Percentiles rank a stretch among this genome's conserved stretches.
Conservation (phyloP, 1,140 invertebrate genomes). For the Drosophila tropicalis region DNA sequence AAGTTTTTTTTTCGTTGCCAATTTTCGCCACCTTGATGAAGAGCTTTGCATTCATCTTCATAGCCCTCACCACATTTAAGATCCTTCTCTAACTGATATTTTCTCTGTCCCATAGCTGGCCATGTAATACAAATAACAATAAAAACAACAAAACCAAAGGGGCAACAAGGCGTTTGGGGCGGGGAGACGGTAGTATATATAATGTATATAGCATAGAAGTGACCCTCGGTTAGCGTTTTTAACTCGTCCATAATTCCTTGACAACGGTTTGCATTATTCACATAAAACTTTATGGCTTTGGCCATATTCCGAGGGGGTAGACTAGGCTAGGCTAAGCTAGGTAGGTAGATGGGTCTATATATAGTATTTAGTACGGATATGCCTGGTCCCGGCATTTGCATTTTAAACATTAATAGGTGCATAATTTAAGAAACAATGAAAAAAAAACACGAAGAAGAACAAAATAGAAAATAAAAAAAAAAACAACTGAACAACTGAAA, state of each 20-base stretch:
- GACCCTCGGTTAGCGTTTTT: conserved; percentile 53
- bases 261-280: conserved; percentile 68
- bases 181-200: not conserved
- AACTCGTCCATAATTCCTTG: conserved; percentile 64
- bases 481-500: too few species aligned
- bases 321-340: not conserved
- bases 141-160: not conserved
- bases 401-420: conserved; percentile 79
- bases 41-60: too few species aligned
- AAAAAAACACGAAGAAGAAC: conserved; percentile 19
- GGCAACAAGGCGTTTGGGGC: too few species aligned
- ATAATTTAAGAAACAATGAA: conserved; percentile 52
- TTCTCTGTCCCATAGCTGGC: too few species aligned
- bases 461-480: conserved; percentile 35
- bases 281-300: conserved; percentile 70
- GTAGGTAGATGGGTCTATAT: not conserved
- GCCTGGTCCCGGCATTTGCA: conserved; percentile 56
- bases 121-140: not conserved
- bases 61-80: too few species aligned
- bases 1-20: too few species aligned
- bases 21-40: too few species aligned
- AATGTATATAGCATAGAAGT: conserved; percentile 19
- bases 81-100: too few species aligned
- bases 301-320: conserved; percentile 10
- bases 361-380: conserved; percentile 10